Conservation (phyloP, 2,888 invertebrate genomes). For the Erebia palarica region DNA sequence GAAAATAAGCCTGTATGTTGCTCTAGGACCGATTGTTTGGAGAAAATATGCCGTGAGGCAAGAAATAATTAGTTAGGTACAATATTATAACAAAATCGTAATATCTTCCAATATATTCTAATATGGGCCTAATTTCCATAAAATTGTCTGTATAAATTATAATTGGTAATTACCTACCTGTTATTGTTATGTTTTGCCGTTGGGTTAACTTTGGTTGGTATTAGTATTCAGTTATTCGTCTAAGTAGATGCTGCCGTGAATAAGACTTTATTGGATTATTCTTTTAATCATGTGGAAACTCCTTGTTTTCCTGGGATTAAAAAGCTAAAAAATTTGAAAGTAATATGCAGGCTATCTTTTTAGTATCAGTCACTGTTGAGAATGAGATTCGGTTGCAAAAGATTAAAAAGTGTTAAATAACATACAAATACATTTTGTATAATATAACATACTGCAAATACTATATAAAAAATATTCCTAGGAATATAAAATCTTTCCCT, state of each 20-base stretch:
- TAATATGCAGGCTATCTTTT: too few species aligned
- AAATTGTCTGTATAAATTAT: conserved; percentile 15
- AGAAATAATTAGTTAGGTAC: conserved; percentile 21
- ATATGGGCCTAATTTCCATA: conserved; percentile 5
- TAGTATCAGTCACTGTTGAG: too few species aligned
- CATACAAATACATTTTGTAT: too few species aligned
- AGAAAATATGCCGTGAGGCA: conserved; percentile 24
- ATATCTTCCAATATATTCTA: conserved; percentile 29
- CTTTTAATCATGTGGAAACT: neutral
- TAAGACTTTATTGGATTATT: neutral
- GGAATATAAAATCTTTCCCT: too few species aligned
- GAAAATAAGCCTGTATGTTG: conserved; percentile 47
- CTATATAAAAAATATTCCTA: too few species aligned
- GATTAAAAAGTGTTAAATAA: too few species aligned
- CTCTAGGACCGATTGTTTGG: conserved; percentile 58
- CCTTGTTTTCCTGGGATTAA: too few species aligned
- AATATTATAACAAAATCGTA: conserved; percentile 25
- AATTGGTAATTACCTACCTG: conserved; percentile 12
- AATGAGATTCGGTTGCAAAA: too few species aligned
- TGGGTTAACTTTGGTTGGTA: neutral
- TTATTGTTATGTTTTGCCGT: neutral
- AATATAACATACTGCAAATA: too few species aligned
- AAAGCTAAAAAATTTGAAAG: too few species aligned
- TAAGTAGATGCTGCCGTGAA: neutral
- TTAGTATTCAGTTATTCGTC: conserved; percentile 11